phyloP scores from a whole-genome alignment of 2,797 vertebrate species.

The Micromesistius poutassou region DNA sequence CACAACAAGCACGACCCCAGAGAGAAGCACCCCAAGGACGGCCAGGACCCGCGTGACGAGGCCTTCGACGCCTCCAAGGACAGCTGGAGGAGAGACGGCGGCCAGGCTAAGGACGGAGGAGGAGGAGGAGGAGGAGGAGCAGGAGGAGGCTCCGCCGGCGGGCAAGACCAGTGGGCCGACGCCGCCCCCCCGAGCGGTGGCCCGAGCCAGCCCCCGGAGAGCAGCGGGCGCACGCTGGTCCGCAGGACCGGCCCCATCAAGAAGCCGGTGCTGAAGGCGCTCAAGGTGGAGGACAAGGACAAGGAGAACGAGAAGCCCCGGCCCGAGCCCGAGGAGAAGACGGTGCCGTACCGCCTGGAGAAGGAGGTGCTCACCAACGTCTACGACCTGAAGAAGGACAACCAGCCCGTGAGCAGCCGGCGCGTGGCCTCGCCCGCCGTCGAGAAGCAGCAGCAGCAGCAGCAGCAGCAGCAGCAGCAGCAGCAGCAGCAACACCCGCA shows the following conservation, averaged over 20 bases:
- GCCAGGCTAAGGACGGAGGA: conserved; percentile 72
- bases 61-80: conserved; percentile 71
- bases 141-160: conserved; percentile 23
- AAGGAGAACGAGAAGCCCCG: conserved; percentile 95
- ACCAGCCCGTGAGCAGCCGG: conserved; percentile 63
- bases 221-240: conserved; percentile 72
- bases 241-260: conserved; percentile 94
- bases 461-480: conserved; percentile 52
- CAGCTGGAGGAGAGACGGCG: conserved; percentile 84
- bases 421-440: conserved; percentile 69
- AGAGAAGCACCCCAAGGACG: conserved; percentile 74
- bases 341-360: conserved; percentile 76
- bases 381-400: conserved; percentile 80
- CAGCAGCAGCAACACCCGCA: no score
- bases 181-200: conserved; percentile 64
- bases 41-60: conserved; percentile 58
- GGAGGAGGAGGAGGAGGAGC: no score
- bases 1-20: conserved; percentile 76
- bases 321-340: conserved; percentile 82
- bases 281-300: conserved; percentile 97
- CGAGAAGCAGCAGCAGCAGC: conserved; percentile 67
- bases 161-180: conserved; percentile 80
- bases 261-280: conserved; percentile 95
- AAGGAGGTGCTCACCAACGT: conserved; percentile 79
- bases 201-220: conserved; percentile 78